Evolutionary conservation across 2,888 invertebrate genomes (phyloP).

Genomic region (Syrphus vitripennis): DNA sequence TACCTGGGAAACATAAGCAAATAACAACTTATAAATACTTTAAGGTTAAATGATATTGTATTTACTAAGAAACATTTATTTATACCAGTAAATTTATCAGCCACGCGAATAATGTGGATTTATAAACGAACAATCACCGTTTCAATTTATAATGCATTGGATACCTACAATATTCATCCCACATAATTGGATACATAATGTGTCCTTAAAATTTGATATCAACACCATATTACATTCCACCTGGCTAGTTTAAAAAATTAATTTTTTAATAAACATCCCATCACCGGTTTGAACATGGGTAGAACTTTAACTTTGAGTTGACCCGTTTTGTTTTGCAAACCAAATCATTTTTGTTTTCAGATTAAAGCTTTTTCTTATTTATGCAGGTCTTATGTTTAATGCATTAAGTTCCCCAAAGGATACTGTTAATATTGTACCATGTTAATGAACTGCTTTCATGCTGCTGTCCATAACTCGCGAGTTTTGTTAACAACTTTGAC

Average conservation of each 20-base stretch:
- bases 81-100: too few species aligned
- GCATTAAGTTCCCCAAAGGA: conserved; percentile 41
- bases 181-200: too few species aligned
- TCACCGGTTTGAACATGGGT: background rate
- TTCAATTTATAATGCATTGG: too few species aligned
- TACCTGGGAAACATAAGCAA: too few species aligned
- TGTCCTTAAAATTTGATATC: too few species aligned
- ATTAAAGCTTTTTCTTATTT: background rate
- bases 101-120: too few species aligned
- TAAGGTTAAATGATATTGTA: too few species aligned
- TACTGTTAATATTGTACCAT: conserved; percentile 33
- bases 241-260: conserved; percentile 6
- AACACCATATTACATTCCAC: too few species aligned
- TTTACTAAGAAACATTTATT: too few species aligned
- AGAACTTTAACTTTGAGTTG: conserved; percentile 4
- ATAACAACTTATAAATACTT: too few species aligned
- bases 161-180: too few species aligned
- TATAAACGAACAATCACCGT: too few species aligned
- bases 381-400: conserved; percentile 7
- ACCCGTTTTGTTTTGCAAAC: background rate
- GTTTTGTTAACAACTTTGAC: background rate
- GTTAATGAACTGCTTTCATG: conserved; percentile 18
- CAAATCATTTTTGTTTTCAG: background rate
- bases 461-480: conserved; percentile 43
- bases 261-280: conserved; percentile 27